Conservation (phyloP, 2,797 vertebrate species). For the Anolis apletophallus region DNA sequence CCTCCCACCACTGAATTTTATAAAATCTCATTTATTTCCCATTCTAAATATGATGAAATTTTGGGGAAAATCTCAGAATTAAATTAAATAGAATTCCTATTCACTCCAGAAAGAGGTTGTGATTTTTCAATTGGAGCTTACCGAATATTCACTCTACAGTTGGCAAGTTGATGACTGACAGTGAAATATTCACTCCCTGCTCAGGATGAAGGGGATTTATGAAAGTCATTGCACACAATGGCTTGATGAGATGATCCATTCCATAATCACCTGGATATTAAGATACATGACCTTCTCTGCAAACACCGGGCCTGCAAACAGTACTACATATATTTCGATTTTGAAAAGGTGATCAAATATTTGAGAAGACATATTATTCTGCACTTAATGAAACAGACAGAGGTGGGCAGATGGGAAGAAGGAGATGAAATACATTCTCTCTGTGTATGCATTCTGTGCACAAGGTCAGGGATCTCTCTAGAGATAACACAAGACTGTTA, state of each 20-base stretch:
- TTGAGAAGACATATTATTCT: conserved; percentile 12
- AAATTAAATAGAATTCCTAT: too few relatives aligned
- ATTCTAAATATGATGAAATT: too few relatives aligned
- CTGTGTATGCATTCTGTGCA: not conserved
- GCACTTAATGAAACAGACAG: not conserved
- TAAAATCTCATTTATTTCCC: too few relatives aligned
- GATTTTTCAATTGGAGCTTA: not conserved
- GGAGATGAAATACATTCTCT: not conserved
- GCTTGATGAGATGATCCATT: not conserved
- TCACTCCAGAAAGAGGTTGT: not conserved
- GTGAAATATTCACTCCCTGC: not conserved
- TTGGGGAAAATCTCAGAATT: too few relatives aligned
- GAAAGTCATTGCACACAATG: not conserved
- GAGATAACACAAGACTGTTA: not conserved
- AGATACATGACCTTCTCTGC: conserved; percentile 3
- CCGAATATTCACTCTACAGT: not conserved
- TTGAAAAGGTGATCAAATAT: not conserved
- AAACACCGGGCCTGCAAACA: conserved; percentile 6
- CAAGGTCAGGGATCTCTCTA: not conserved
- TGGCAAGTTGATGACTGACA: not conserved
- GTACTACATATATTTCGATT: not conserved
- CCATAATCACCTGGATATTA: not conserved
- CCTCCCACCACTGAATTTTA: too few relatives aligned
- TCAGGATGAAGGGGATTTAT: not conserved
- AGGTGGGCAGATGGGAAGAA: not conserved